Evolutionary conservation across 1,140 invertebrate species (phyloP).

Genomic region (Cardiocondyla obscurior): DNA sequence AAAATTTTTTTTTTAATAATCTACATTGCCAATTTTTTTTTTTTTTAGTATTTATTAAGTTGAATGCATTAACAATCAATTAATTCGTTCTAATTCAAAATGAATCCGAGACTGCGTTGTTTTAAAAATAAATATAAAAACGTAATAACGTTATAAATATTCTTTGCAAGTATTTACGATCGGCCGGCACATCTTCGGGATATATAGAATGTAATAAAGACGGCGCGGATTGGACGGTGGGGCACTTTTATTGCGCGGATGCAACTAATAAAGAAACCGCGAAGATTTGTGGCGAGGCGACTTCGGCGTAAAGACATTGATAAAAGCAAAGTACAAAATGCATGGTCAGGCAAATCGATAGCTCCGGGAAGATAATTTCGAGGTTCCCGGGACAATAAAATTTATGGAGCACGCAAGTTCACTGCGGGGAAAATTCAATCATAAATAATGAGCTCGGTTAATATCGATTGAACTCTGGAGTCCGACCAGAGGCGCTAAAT

Average conservation of each 20-base stretch:
- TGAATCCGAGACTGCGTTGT: neutral
- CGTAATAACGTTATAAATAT: neutral
- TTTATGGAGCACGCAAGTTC: constrained; percentile 32
- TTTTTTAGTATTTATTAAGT: neutral
- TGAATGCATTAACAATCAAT: neutral
- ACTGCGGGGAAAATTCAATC: constrained; percentile 28
- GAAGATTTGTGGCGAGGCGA: neutral
- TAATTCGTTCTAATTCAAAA: neutral
- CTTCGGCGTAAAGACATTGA: constrained; percentile 16
- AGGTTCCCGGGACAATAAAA: constrained; percentile 31
- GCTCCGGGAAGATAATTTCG: constrained; percentile 23
- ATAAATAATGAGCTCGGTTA: constrained; percentile 40
- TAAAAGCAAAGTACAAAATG: neutral
- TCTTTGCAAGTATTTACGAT: neutral
- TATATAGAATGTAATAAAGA: constrained; percentile 12
- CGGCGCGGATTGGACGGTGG: neutral
- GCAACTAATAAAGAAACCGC: neutral
- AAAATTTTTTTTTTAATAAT: neutral
- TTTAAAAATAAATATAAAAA: neutral
- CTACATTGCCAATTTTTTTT: neutral
- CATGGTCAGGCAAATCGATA: constrained; percentile 5
- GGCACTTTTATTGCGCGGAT: constrained; percentile 3
- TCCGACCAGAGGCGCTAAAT: neutral
- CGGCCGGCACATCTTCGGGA: neutral
- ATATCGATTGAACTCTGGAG: constrained; percentile 21